Evolutionary conservation across 2,113 vertebrate species (phyloP).

Genomic region (Cyprinus carpio): DNA sequence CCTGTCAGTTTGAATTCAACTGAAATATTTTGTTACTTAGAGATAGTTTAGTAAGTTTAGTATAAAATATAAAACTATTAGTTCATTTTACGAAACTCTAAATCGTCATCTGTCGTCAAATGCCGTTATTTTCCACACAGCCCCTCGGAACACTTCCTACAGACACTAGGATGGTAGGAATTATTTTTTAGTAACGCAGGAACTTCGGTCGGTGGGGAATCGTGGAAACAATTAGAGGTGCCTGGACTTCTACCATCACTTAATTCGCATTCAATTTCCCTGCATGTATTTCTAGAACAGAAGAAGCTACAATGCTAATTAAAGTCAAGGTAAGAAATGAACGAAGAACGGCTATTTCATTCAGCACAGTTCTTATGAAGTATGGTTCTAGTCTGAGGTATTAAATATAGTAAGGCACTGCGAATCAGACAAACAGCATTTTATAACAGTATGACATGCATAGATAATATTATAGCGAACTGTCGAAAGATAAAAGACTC

Average conservation of each 20-base stretch:
- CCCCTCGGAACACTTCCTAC: conserved; percentile 57
- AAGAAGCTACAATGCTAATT: conserved; percentile 78
- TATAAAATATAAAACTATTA: background rate
- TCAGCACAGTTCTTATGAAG: conserved; percentile 1
- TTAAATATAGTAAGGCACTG: conserved; percentile 8
- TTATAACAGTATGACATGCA: background rate
- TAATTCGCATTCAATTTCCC: background rate
- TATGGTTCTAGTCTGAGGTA: background rate
- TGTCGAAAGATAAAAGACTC: background rate
- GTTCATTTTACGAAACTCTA: background rate
- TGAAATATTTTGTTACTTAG: background rate
- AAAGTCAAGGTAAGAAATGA: conserved; percentile 84
- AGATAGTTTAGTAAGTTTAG: background rate
- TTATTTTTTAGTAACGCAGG: conserved; percentile 55
- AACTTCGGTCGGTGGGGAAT: conserved; percentile 25
- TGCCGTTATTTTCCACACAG: no score
- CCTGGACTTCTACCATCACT: background rate
- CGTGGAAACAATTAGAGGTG: conserved; percentile 18
- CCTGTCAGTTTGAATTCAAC: background rate
- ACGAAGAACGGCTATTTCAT: conserved; percentile 49
- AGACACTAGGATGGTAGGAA: background rate
- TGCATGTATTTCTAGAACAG: conserved; percentile 23
- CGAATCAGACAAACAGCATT: background rate
- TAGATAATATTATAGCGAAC: background rate
- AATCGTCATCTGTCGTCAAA: background rate